Percentiles rank a stretch among this genome's conserved stretches.
Conservation (phyloP, 2,888 invertebrate species). For the Laothoe populi region DNA sequence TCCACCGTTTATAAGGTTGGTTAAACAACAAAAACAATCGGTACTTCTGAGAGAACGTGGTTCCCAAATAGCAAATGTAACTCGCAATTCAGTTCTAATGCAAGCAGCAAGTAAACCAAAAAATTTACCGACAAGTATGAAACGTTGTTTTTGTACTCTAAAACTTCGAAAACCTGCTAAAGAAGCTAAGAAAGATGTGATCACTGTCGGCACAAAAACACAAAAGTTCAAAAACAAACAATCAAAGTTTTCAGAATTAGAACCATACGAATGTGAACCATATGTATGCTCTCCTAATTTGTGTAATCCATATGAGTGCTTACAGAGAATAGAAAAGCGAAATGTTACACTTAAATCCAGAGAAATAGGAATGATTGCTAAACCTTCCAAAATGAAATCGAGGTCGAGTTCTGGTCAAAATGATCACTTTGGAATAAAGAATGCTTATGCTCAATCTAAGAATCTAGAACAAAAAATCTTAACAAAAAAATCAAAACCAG, state of each 20-base stretch:
- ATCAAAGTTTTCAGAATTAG: slow-evolving; percentile 30
- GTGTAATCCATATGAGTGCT: slow-evolving; percentile 48
- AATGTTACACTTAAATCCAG: slow-evolving; percentile 26
- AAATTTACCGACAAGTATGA: slow-evolving; percentile 31
- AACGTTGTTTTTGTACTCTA: slow-evolving; percentile 43
- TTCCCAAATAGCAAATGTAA: not conserved
- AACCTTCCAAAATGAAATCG: slow-evolving; percentile 34
- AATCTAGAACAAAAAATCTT: not conserved
- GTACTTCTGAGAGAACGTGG: not conserved
- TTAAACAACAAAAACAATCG: not conserved
- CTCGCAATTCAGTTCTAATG: slow-evolving; percentile 15
- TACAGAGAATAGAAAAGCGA: slow-evolving; percentile 37
- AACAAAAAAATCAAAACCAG: not conserved
- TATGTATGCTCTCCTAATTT: slow-evolving; percentile 47
- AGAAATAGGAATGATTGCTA: slow-evolving; percentile 33
- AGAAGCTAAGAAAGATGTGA: slow-evolving; percentile 8
- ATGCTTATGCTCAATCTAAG: slow-evolving; percentile 24
- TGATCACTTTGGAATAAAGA: slow-evolving; percentile 8
- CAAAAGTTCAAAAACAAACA: slow-evolving; percentile 19
- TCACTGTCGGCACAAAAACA: slow-evolving; percentile 31
- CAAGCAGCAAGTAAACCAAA: slow-evolving; percentile 27
- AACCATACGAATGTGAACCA: slow-evolving; percentile 48
- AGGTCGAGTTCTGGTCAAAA: slow-evolving; percentile 33
- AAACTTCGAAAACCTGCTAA: slow-evolving; percentile 35
- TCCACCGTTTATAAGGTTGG: not conserved